phyloP scores from a whole-genome alignment of 2,113 vertebrate genomes.

The Ranitomeya variabilis region DNA sequence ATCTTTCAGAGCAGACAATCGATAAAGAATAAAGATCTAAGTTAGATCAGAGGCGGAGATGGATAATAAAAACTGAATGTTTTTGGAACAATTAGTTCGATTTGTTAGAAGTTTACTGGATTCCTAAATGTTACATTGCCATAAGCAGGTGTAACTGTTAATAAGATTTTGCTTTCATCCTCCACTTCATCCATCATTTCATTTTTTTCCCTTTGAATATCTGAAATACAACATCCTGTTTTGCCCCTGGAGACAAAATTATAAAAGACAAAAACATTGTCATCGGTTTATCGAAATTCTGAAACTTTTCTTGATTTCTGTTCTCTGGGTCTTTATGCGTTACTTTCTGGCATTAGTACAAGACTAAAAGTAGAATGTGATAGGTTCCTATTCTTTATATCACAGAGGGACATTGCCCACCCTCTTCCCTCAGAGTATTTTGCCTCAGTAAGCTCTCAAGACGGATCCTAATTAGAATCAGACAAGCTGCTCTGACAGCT shows the following conservation, averaged over 20 bases:
- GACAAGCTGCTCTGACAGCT: conserved; percentile 57
- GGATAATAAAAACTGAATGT: not conserved
- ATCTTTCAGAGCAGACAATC: not conserved
- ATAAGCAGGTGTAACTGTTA: not conserved
- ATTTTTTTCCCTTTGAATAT: not conserved
- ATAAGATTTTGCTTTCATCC: not conserved
- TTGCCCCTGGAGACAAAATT: not conserved
- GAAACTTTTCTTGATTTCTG: conserved; percentile 28
- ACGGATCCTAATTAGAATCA: conserved; percentile 63
- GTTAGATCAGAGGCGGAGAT: not conserved
- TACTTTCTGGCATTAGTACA: not conserved
- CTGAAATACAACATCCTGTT: not conserved
- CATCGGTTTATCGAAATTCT: not conserved
- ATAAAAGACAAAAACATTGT: not conserved
- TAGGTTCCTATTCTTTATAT: conserved; percentile 13
- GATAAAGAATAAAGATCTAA: not conserved
- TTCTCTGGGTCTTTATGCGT: not conserved
- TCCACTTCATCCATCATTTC: not conserved
- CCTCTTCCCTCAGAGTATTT: conserved; percentile 51
- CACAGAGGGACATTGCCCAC: conserved; percentile 40
- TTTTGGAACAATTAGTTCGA: not conserved
- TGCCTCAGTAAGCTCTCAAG: conserved; percentile 61
- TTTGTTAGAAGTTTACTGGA: not conserved
- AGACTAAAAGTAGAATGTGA: conserved; percentile 35
- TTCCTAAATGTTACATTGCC: not conserved